Conservation (phyloP, 2,797 vertebrate genomes). For the Dicrostonyx torquatus region DNA sequence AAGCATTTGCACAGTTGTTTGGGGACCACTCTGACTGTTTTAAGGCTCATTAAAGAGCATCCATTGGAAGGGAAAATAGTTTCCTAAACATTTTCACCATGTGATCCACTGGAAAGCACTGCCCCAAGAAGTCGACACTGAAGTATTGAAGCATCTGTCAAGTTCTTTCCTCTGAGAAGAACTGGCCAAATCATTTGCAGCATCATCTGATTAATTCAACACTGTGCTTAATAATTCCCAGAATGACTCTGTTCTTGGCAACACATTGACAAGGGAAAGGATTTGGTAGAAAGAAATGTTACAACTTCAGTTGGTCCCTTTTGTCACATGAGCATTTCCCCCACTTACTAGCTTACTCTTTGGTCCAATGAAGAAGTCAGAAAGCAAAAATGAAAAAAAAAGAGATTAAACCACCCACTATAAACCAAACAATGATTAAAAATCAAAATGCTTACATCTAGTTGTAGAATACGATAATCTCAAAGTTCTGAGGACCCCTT, state of each 20-base stretch:
- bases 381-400: slow-evolving; percentile 34
- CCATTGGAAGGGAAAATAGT: slow-evolving; percentile 44
- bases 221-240: slow-evolving; percentile 53
- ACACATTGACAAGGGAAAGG: slow-evolving; percentile 60
- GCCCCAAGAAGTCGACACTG: slow-evolving; percentile 12
- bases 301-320: neutral
- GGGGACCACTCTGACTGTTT: slow-evolving; percentile 24
- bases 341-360: slow-evolving; percentile 23
- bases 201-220: slow-evolving; percentile 65
- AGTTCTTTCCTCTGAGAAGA: slow-evolving; percentile 54
- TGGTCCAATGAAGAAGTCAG: slow-evolving; percentile 30
- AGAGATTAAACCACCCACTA: neutral
- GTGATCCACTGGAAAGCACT: slow-evolving; percentile 65
- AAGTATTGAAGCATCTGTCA: slow-evolving; percentile 59
- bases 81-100: slow-evolving; percentile 52
- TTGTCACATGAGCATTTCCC: neutral
- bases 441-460: slow-evolving; percentile 19
- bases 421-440: neutral
- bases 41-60: neutral
- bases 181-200: slow-evolving; percentile 57
- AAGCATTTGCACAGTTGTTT: slow-evolving; percentile 9
- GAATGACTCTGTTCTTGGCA: slow-evolving; percentile 64
- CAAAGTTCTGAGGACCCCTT: neutral
- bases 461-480: slow-evolving; percentile 3
- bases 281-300: slow-evolving; percentile 63